Base-by-base conservation (phyloP, 2,113 vertebrate genomes). In the Bolborhynchus lineola region DNA sequence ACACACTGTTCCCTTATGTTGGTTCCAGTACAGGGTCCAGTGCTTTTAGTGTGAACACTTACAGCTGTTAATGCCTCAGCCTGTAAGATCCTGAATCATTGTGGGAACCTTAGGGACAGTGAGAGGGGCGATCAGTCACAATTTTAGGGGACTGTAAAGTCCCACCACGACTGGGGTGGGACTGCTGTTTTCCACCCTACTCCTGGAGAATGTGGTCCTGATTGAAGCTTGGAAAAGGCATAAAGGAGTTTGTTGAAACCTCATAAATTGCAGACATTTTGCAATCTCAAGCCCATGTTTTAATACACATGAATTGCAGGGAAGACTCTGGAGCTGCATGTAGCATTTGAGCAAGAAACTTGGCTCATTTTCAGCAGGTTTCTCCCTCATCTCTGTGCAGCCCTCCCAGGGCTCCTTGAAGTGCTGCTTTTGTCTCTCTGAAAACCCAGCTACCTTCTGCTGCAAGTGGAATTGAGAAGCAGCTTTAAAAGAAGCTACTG, bases 11-110 rank as follows among this genome's bases (percentile, higher is more conserved):
- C 79, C 64, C 90, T 93, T 95, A 77, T 93, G 71, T 72, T 85
- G 82, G 9, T 57, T 90, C 78, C 75, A 72, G 77, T 70, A 62
- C 74, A 92, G 49, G 68, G 69, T 87, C 53, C 72, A 20, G 47
- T 67, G 74, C 90, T 78, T 84, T 74, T 81, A 90, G 94, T 92
- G 81, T 92, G 81, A 94, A 6, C 68, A 41, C 13, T 83, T 86
- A 47, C 17, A 83, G 52, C 85, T 92, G 72, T 19, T 93, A 94
- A 52, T 68, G 78, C 35, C 74, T 86, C 74, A 57, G 93, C 92
- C 79, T 81, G 39, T 90, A 59, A 29, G 64, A 50, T 78, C 86
- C 46, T 18, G 63, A 82, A 74, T 46, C 89, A 35, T 63, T 50
- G 69, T 17, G 16, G 78, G 82, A 92, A 39, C 72, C 42, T 16